Percentiles rank a stretch among this genome's conserved stretches.
Evolutionary conservation across 2,797 vertebrate species (phyloP).

Genomic region (Ptychadena robeensis): DNA sequence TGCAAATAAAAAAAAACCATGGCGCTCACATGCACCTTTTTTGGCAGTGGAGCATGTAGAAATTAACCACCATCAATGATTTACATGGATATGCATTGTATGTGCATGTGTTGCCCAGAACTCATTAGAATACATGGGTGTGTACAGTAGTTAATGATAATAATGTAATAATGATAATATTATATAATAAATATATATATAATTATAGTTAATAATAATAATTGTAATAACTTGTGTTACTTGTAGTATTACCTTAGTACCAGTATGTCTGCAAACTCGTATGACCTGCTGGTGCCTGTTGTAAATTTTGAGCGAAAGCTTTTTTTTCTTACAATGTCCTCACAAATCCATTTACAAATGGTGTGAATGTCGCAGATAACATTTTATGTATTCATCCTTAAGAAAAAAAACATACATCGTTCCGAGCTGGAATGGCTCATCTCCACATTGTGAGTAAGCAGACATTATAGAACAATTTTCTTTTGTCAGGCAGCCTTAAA

Average conservation of each 20-base stretch:
- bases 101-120: too few relatives aligned
- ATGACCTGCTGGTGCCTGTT: constrained; percentile 21
- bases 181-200: too few relatives aligned
- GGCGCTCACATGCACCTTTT: too few relatives aligned
- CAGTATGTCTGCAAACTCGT: constrained; percentile 23
- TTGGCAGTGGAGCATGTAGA: too few relatives aligned
- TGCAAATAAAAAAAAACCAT: too few relatives aligned
- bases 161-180: too few relatives aligned
- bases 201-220: too few relatives aligned
- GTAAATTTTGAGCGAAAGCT: constrained; percentile 29
- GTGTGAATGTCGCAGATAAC: constrained; percentile 46
- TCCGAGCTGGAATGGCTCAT: constrained; percentile 15
- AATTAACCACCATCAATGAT: too few relatives aligned
- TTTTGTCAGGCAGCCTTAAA: constrained; percentile 56
- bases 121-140: too few relatives aligned
- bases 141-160: too few relatives aligned
- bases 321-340: constrained; percentile 19
- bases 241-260: constrained; percentile 18
- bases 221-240: too few relatives aligned
- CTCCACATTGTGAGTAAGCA: constrained; percentile 47
- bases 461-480: constrained; percentile 49
- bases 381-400: constrained; percentile 40
- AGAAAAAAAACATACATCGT: constrained; percentile 34
- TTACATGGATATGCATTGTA: too few relatives aligned
- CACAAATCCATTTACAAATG: constrained; percentile 46